A percentile compares a stretch with the other conserved stretches of the same genome.
These are phyloP conservation scores for Castor canadensis DNA, from an alignment of 2,113 vertebrate genomes.

Conservation along the genomic window DNA sequence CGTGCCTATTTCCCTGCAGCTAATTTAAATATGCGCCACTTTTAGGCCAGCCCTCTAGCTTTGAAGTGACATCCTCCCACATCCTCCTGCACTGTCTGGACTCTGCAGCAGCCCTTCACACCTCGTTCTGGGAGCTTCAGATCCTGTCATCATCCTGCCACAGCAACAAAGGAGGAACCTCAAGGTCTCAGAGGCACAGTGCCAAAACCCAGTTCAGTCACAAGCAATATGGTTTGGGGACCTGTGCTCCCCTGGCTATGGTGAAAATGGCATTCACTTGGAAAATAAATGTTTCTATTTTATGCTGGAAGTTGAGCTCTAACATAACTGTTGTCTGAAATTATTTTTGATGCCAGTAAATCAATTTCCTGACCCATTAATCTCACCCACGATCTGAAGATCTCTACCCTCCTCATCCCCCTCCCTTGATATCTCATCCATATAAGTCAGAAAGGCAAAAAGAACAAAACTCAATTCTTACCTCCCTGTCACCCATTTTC, in stretches of 20 bases:
- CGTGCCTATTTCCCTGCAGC: not conserved
- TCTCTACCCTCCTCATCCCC: rapidly evolving
- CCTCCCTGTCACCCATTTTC: too few species aligned
- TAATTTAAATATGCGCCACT: not conserved
- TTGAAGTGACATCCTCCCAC: not conserved
- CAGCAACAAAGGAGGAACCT: not conserved
- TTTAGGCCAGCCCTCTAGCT: not conserved
- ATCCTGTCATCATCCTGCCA: not conserved
- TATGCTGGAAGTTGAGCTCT: not conserved
- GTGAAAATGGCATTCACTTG: not conserved
- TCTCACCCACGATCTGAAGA: not conserved
- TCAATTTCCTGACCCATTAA: not conserved
- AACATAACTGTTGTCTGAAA: not conserved
- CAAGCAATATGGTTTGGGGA: not conserved
- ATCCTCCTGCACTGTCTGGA: not conserved
- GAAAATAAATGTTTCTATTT: not conserved
- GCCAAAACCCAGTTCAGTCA: not conserved
- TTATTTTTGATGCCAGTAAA: not conserved
- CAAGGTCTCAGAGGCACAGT: not conserved
- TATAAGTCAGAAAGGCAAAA: not conserved
- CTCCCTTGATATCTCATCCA: not conserved
- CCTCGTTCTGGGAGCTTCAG: not conserved
- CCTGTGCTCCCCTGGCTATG: not conserved
- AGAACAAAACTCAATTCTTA: not conserved
- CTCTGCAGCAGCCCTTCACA: not conserved